Evolutionary conservation across 2,888 invertebrate species (phyloP).

Genomic region (Caradrina clavipalpis): DNA sequence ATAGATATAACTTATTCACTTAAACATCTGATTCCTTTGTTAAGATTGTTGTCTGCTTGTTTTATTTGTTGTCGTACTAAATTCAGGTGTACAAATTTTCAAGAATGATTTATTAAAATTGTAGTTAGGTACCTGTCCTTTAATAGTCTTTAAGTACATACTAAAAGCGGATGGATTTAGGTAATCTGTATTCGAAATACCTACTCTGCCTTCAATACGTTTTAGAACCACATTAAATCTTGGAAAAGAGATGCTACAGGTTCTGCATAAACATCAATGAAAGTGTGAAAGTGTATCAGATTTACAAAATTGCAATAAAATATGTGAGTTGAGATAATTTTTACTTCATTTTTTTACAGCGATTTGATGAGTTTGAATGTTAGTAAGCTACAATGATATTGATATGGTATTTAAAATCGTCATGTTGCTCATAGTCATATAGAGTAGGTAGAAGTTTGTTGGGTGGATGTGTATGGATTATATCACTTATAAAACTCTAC

Average conservation of each 20-base stretch:
- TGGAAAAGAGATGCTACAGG: background rate
- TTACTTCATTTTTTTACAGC: background rate
- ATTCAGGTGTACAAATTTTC: background rate
- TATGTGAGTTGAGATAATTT: background rate
- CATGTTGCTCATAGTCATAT: background rate
- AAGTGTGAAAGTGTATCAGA: background rate
- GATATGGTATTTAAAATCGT: background rate
- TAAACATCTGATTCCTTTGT: constrained; percentile 82
- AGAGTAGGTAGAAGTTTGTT: no score
- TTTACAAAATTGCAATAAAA: no score
- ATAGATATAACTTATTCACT: constrained; percentile 82
- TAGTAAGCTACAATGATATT: background rate
- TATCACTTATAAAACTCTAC: background rate
- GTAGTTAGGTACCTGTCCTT: background rate
- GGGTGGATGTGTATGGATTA: background rate
- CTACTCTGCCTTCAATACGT: no score
- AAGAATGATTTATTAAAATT: constrained; percentile 13
- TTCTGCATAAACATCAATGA: background rate
- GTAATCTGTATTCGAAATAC: no score
- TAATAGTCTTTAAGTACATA: background rate
- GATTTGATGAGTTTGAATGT: background rate
- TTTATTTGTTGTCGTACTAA: constrained; percentile 39
- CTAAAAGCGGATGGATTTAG: no score
- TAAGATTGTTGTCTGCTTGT: constrained; percentile 68
- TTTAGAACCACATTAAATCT: no score